Evolutionary conservation across 35 echinoderm and acorn worm genomes (phyloP), one percentile per base, ranked within the genome.

Genomic region (Amphiura filiformis): DNA sequence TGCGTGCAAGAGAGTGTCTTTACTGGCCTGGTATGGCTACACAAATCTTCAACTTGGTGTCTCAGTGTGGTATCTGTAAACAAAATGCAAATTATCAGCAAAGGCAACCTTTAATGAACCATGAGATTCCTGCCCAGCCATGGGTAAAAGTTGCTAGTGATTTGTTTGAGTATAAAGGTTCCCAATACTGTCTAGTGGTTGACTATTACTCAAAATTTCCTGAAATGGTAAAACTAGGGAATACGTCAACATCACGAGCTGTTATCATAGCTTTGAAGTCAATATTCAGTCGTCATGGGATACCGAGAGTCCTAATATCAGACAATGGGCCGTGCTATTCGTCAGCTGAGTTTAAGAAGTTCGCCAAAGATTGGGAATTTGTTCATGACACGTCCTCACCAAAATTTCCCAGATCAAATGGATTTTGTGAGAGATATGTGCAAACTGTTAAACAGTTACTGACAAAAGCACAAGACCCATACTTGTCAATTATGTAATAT

Each of bases 11-110:
- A 57, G 88, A 91, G 57, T 94, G 93, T 56, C 39, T 94, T 34
- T 91, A 87, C 56, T 94, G 88, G 88, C 83, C 92, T 39, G 80
- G 70, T 34, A 90, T 94, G 88, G 85, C 39, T 28, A 44, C 57
- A 11, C 35, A 87, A 34, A 0, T 94, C 12, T 86, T 81, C 26
- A 38, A 91, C 76, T 84, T 82, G 23, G 82, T 91, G 20, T 79
- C 86, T 35, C 75, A 37, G 56, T 94, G 93, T 84, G 40, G 91
- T 40, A 39, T 75, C 11, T 91, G 88, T 80, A 36, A 35, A 20
- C 36, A 78, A 3, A 31, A 87, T 31, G 80, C 38, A 37, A 82
- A 52, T 13, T 84, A 77, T 78, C 93, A 94, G 23, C 80, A 56
- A 0, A 94, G 87, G 36, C 44, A 94, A 65, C 56, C 88, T 3